These are phyloP conservation scores for Notodonta ziczac DNA, from an alignment of 2,888 invertebrate genomes.

Conservation along the genomic window DNA sequence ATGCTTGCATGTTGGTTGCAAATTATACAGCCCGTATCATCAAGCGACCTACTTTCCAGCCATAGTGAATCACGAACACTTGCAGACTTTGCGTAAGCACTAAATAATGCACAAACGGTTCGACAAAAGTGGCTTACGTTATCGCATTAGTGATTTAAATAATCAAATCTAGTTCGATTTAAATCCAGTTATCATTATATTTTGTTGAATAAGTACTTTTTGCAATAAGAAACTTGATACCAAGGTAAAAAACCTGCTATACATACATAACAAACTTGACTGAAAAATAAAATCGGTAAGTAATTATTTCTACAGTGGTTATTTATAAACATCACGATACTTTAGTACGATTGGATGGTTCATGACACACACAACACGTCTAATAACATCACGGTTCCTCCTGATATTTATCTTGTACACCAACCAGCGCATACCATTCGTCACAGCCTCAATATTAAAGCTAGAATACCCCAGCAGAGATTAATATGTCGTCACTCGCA, in stretches of 20 bases:
- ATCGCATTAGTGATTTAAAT: too few species aligned
- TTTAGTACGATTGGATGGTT: not conserved
- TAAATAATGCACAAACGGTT: too few species aligned
- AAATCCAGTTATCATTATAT: too few species aligned
- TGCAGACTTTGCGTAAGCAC: not conserved
- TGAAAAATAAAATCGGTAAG: too few species aligned
- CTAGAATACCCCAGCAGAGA: constrained; percentile 54
- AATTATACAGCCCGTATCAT: not conserved
- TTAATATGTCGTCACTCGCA: constrained; percentile 69
- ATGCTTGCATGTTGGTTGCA: constrained; percentile 51
- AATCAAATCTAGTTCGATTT: too few species aligned
- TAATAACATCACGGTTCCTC: constrained; percentile 23
- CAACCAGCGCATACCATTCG: constrained; percentile 39
- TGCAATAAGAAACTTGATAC: too few species aligned
- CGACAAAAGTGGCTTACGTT: too few species aligned
- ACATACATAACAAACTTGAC: too few species aligned
- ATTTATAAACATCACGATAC: too few species aligned
- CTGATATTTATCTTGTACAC: constrained; percentile 42
- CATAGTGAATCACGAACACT: constrained; percentile 2
- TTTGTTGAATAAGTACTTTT: too few species aligned
- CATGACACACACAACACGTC: constrained; percentile 8
- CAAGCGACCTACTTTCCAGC: not conserved
- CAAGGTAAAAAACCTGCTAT: too few species aligned
- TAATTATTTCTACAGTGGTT: too few species aligned
- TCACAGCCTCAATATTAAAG: constrained; percentile 57